phyloP scores from a whole-genome alignment of 2,888 invertebrate species.

The Microchrysa polita region DNA sequence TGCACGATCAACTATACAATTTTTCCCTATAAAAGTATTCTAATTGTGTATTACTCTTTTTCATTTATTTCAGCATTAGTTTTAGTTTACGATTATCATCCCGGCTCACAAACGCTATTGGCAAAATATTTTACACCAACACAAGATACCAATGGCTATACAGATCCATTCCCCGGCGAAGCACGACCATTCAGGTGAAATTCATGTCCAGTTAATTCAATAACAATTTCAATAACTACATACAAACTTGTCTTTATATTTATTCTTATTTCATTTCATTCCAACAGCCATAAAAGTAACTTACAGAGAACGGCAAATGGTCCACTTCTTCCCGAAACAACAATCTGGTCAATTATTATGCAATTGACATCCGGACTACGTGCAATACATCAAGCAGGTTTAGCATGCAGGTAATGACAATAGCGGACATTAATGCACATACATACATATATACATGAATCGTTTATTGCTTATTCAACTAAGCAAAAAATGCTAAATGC shows the following conservation, averaged over 20 bases:
- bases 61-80: constrained; percentile 74
- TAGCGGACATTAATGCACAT: too few relatives aligned
- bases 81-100: constrained; percentile 96
- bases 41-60: too few relatives aligned
- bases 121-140: constrained; percentile 80
- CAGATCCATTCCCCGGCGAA: constrained; percentile 85
- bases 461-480: too few relatives aligned
- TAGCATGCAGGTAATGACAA: constrained; percentile 70
- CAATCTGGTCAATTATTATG: constrained; percentile 95
- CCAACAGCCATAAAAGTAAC: constrained; percentile 64
- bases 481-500: too few relatives aligned
- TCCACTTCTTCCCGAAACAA: constrained; percentile 84
- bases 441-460: too few relatives aligned
- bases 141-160: constrained; percentile 72
- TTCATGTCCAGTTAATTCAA: not conserved
- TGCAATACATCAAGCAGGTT: constrained; percentile 81
- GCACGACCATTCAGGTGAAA: constrained; percentile 67
- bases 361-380: constrained; percentile 94
- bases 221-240: not conserved
- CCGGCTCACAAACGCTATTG: constrained; percentile 88
- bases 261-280: not conserved
- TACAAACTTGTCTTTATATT: not conserved
- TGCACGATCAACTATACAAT: too few relatives aligned
- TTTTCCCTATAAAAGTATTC: too few relatives aligned
- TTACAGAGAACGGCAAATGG: constrained; percentile 70